Base-by-base conservation (phyloP, 2,797 vertebrate genomes). In the Cynodonichthys magdalenae region DNA sequence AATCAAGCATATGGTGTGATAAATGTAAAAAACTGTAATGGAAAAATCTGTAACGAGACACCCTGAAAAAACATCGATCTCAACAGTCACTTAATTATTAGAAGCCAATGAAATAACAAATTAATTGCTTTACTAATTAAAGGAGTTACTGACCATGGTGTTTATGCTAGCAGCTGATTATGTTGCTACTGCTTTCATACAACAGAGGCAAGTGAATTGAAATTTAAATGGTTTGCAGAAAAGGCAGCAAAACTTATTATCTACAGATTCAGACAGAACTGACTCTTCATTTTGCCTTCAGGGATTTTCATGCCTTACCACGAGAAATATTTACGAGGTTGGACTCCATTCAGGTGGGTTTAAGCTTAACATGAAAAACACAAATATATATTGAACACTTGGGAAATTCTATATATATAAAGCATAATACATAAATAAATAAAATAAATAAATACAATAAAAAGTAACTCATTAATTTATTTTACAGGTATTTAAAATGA, bases 81-180 rank as follows among this genome's bases (percentile, higher is more conserved):
- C 41, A 36, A 55, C 53, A 47, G 46, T 34, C 44, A 47, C 11
- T 58, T 47, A 47, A 31, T 34, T 47, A 47, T n/a, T 47, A 47
- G 45, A 46, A 31, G 19, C 44, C 56, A 58, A n/a, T 56, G 42
- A 28, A 56, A 29, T 45, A n/a, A 24, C n/a, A 18, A 10, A 9
- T 34, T 58, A 31, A 47, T 47, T 47, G 28, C 28, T 19, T 19
- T 31, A 31, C 56, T 46, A 47, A 58, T 47, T 58, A 58, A 47
- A 47, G 27, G 42, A 31, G 56, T 47, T 58, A 31, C 56, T 47
- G 44, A 34, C 56, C 19, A 29, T 57, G 55, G 14, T 45, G 27
- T 17, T 27, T 19, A 27, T 17, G 28, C 29, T 24, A 45, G 17
- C 27, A 31, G 24, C 19, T 31, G 44, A 42, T 44, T 20, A 44